Evolutionary conservation across 1,140 invertebrate species (phyloP), one percentile per base, ranked within the genome.

Genomic region (Tribolium castaneum): DNA sequence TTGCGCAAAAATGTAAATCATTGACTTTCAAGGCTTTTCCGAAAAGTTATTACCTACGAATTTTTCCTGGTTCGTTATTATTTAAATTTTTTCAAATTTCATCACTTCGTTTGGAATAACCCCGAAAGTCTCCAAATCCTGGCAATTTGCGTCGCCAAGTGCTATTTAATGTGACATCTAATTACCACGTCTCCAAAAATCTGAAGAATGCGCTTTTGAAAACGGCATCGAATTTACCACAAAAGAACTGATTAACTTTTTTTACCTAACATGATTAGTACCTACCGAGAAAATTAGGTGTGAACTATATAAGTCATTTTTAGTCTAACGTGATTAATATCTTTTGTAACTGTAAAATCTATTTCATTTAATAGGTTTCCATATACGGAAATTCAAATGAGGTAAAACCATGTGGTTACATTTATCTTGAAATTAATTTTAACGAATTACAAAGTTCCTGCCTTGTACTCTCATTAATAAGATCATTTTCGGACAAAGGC

Each of bases 301-400:
- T 66, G 59, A 66, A 66, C 59, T 66, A 66, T 66, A 66, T 66
- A 66, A 35, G 59, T 66, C 25, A 66, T 66, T 66, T 66, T 66
- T 66, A 66, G 59, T 12, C 25, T 66, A 66, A 66, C 59, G 59
- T 66, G 59, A 66, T 66, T 66, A 66, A 66, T 66, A 66, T 66
- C 59, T 66, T 66, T 66, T 66, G 59, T 66, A 66, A 66, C 59
- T 66, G 59, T 66, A 66, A 59, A 66, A 66, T 66, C 25, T 66
- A 66, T 66, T 66, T 66, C 30, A 35, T 66, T 66, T 66, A 66
- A 66, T 66, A 66, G 59, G 59, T 66, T 66, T 2, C 59, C 59
- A 66, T 66, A 66, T 66, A 66, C 59, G 59, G 59, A 66, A 66
- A 66, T 66, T 66, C 59, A 66, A 66, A 66, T 66, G 59, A 66